These are phyloP conservation scores for Perdita meconis DNA, from an alignment of 2,888 invertebrate genomes.

Conservation along the genomic window DNA sequence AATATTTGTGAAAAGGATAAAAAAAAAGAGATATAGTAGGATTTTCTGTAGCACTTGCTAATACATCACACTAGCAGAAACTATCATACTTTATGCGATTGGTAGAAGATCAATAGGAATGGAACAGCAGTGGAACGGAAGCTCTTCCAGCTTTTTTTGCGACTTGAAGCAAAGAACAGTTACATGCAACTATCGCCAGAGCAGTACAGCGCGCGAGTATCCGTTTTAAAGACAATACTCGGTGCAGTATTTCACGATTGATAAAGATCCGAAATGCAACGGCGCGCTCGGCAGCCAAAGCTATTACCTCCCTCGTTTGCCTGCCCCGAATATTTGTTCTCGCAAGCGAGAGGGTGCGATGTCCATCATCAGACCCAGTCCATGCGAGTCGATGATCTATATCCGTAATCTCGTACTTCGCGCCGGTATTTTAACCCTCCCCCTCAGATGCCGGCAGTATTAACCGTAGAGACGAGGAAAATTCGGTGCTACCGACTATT, in stretches of 20 bases:
- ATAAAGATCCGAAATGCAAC: conserved; percentile 35
- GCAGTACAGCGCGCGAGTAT: conserved; percentile 14
- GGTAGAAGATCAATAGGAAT: conserved; percentile 10
- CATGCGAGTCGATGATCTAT: conserved; percentile 55
- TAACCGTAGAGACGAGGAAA: conserved; percentile 40
- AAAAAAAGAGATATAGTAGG: no score
- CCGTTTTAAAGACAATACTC: conserved; percentile 39
- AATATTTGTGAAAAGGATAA: no score
- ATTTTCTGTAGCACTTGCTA: no score
- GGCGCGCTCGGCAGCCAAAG: conserved; percentile 6
- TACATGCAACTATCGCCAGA: conserved; percentile 21
- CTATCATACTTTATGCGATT: no score
- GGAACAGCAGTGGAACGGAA: conserved; percentile 12
- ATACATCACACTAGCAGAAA: no score
- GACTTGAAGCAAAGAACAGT: conserved; percentile 15
- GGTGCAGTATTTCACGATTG: conserved; percentile 45
- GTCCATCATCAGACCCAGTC: conserved; percentile 46
- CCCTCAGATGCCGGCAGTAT: conserved; percentile 20
- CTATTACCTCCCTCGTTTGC: conserved; percentile 21
- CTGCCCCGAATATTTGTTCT: conserved; percentile 13
- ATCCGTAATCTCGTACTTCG: conserved; percentile 54
- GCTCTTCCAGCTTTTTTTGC: conserved; percentile 16
- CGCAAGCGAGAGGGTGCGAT: not conserved
- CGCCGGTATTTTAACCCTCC: conserved; percentile 38
- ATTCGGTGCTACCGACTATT: conserved; percentile 53